Evolutionary conservation across 1,140 invertebrate genomes (phyloP), one percentile per base, ranked within the genome.

Genomic region (Leptoteleia sp.): DNA sequence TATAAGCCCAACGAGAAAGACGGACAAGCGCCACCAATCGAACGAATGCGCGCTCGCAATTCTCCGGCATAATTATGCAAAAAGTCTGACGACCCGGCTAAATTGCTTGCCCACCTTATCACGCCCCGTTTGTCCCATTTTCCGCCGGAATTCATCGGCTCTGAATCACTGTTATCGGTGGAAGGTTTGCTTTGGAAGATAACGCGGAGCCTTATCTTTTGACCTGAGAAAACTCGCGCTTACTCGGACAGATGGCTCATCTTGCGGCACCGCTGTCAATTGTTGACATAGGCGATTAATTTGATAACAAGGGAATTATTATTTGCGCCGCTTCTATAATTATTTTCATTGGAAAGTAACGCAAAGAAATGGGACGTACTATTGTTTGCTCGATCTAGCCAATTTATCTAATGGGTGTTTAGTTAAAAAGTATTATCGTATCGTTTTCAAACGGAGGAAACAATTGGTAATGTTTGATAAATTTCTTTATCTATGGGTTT

Each of bases 111-210:
- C n/a, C n/a, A n/a, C n/a, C n/a, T n/a, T n/a, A 35, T 50, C 47
- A 50, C 47, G 25, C 1, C 15, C 35, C 16, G 1, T 16, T 50
- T 6, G 47, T 50, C 8, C 31, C 16, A 50, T 17, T 52, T 43
- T 45, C 0, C 15, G 19, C n/a, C 16, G 16, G 13, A 29, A 35
- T 15, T 4, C 2, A 11, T 8, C 2, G 9, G 1, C 3, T 59
- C 27, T 57, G 54, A 59, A 59, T 45, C 55, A 59, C 55, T 43
- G 40, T 45, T 59, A 59, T 59, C 55, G 7, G 31, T 8, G n/a
- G 33, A 59, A 29, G 16, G 17, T 45, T 59, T 59, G 45, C 40
- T n/a, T 29, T 59, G 17, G 15, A 9, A 59, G 40, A 59, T 59
- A 59, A 59, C 15, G 27, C 13, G 12, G 15, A 9, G 12, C n/a